These are phyloP conservation scores for Xestia c-nigrum DNA, from an alignment of 2,888 invertebrate species.

Conservation along the genomic window DNA sequence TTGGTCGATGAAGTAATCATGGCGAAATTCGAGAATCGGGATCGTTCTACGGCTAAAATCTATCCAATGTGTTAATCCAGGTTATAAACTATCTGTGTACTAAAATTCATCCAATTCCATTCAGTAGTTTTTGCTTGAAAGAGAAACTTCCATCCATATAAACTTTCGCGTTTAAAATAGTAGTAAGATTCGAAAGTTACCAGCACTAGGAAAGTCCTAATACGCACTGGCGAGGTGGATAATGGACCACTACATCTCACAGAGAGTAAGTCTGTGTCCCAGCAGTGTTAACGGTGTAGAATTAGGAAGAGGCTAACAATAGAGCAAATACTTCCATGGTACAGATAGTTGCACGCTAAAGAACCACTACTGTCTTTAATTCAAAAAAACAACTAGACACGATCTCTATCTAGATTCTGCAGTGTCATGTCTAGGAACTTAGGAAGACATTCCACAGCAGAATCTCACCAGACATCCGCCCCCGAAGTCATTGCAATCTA, in stretches of 20 bases:
- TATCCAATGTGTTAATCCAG: neutral
- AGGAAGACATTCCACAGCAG: conserved; percentile 16
- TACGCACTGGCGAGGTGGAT: neutral
- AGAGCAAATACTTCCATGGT: neutral
- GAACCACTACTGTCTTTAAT: neutral
- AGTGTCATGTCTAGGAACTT: neutral
- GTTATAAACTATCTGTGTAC: neutral
- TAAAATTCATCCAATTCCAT: neutral
- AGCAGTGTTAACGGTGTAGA: neutral
- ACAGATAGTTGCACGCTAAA: neutral
- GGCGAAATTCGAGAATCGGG: neutral
- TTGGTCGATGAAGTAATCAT: neutral
- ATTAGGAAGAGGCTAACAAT: neutral
- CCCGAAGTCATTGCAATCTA: conserved; percentile 48
- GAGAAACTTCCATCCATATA: neutral
- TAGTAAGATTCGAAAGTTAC: neutral
- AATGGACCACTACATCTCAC: neutral
- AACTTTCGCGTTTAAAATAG: neutral
- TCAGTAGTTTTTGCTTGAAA: neutral
- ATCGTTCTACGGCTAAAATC: neutral
- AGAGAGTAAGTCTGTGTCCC: neutral
- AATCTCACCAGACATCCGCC: conserved; percentile 47
- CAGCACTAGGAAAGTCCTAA: neutral
- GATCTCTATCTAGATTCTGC: conserved; percentile 9
- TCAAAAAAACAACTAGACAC: neutral